These are phyloP conservation scores for Epinotia demarniana DNA, from an alignment of 2,888 invertebrate species.

Conservation along the genomic window DNA sequence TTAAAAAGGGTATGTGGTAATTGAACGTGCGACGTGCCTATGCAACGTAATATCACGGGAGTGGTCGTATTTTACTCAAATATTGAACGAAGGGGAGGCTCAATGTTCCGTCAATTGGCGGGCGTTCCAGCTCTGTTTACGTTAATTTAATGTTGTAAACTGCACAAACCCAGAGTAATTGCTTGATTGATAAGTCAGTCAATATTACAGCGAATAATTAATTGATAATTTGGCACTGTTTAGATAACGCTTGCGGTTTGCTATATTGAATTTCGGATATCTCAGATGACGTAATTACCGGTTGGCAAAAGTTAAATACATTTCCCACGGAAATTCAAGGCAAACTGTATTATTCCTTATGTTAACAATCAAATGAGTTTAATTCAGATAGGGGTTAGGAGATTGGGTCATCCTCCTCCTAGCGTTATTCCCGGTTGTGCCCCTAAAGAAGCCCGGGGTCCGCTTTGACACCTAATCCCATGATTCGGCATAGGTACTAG, in stretches of 20 bases:
- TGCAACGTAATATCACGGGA: slow-evolving; percentile 42
- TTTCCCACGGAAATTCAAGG: background rate
- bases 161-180: slow-evolving; percentile 28
- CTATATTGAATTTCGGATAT: slow-evolving; percentile 25
- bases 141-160: slow-evolving; percentile 37
- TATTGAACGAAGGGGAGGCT: slow-evolving; percentile 42
- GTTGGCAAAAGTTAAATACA: slow-evolving; percentile 12
- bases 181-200: slow-evolving; percentile 23
- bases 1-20: slow-evolving; percentile 6
- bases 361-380: too few species aligned
- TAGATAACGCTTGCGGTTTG: slow-evolving; percentile 23
- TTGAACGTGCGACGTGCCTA: slow-evolving; percentile 37
- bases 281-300: slow-evolving; percentile 16
- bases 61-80: slow-evolving; percentile 42
- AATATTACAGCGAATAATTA: slow-evolving; percentile 38
- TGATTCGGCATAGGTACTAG: too few species aligned
- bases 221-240: slow-evolving; percentile 26
- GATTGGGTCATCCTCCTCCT: too few species aligned
- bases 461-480: too few species aligned
- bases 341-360: background rate
- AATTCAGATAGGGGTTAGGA: too few species aligned
- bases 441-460: too few species aligned
- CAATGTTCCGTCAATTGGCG: slow-evolving; percentile 23
- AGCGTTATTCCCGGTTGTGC: too few species aligned
- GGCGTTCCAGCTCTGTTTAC: slow-evolving; percentile 26